phyloP scores from a whole-genome alignment of 2,888 invertebrate genomes.

The Nowickia ferox region DNA sequence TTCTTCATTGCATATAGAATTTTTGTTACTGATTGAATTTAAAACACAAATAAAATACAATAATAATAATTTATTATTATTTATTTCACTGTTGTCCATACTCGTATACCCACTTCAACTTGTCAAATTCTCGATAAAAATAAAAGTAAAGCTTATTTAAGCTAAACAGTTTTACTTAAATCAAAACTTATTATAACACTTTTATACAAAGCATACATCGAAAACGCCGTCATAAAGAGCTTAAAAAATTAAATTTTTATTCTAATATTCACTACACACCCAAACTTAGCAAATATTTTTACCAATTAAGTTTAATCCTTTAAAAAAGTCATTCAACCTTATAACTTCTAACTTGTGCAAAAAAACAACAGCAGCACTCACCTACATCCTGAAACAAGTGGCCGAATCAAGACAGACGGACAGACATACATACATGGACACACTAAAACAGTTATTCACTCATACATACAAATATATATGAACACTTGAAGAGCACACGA shows the following conservation, averaged over 20 bases:
- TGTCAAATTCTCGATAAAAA: not conserved
- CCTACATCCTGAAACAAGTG: conserved; percentile 69
- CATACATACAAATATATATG: not conserved
- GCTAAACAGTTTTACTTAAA: conserved; percentile 20
- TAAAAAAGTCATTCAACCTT: conserved; percentile 70
- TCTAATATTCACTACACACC: not conserved
- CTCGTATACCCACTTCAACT: not conserved
- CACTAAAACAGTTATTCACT: not conserved
- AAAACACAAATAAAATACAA: too few species aligned
- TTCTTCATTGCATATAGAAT: too few species aligned
- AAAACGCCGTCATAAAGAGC: conserved; percentile 27
- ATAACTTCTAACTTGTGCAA: conserved; percentile 55
- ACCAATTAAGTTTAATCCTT: conserved; percentile 71
- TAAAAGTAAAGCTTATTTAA: conserved; percentile 17
- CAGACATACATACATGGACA: not conserved
- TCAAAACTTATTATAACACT: conserved; percentile 43
- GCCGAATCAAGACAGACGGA: conserved; percentile 52
- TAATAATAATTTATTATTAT: too few species aligned
- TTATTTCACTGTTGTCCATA: too few species aligned
- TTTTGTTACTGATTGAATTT: too few species aligned
- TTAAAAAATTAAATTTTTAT: conserved; percentile 40
- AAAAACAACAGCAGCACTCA: conserved; percentile 62
- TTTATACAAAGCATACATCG: not conserved
- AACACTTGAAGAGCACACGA: conserved; percentile 32
- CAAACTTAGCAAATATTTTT: conserved; percentile 47